Evolutionary conservation across 1,140 invertebrate species (phyloP).

Genomic region (Drosophila sturtevanti): DNA sequence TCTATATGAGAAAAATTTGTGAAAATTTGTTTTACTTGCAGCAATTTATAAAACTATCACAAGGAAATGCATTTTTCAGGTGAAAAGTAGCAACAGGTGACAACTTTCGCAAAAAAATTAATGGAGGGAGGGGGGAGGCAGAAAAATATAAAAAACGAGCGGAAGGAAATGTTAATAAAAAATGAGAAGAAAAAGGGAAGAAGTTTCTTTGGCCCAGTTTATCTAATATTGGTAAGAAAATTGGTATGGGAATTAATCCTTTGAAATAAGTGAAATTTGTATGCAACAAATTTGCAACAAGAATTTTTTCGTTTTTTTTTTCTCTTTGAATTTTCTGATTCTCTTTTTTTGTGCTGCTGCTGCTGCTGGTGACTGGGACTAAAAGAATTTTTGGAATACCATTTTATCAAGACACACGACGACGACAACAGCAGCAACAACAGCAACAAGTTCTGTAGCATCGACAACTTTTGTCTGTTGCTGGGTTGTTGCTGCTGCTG

Average conservation of each 20-base stretch:
- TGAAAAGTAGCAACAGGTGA: conserved; percentile 44
- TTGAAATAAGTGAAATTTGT: conserved; percentile 62
- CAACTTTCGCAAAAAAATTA: conserved; percentile 50
- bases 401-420: conserved; percentile 81
- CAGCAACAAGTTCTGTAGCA: conserved; percentile 71
- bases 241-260: too few relatives aligned
- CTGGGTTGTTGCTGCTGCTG: conserved; percentile 44
- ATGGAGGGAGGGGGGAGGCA: too few relatives aligned
- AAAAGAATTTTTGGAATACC: conserved; percentile 78
- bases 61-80: conserved; percentile 15
- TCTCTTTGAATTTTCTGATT: conserved; percentile 19
- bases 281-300: conserved; percentile 71
- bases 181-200: conserved; percentile 7
- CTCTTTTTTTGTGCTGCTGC: conserved; percentile 10
- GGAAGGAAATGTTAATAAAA: too few relatives aligned
- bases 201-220: neutral
- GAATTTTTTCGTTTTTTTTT: conserved; percentile 61
- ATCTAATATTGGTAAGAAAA: conserved; percentile 20
- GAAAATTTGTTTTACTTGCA: conserved; percentile 7
- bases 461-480: conserved; percentile 48
- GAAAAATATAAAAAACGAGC: too few relatives aligned
- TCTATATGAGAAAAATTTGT: conserved; percentile 8
- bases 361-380: conserved; percentile 59
- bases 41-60: conserved; percentile 46
- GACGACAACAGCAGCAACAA: conserved; percentile 33